These are phyloP conservation scores for Strigamia maritima DNA, from an alignment of 2,888 invertebrate genomes.

Conservation along the genomic window DNA sequence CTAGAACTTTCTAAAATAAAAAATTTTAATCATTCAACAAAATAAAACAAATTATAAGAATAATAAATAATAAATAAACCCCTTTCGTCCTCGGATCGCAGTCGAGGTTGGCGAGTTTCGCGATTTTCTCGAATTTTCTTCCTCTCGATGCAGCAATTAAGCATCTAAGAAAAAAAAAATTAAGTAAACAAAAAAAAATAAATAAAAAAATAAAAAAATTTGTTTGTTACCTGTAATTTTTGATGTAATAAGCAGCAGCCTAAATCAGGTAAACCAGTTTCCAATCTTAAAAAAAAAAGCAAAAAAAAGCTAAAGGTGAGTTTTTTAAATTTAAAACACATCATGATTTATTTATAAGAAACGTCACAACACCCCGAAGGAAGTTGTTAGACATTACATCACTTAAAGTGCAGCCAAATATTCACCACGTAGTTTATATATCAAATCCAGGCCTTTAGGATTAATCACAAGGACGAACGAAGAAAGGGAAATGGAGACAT, in stretches of 20 bases:
- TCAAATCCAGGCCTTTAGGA: not conserved
- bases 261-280: conserved; percentile 78
- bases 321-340: not conserved
- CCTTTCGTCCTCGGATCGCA: not conserved
- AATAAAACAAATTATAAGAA: conserved; percentile 20
- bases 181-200: conserved; percentile 1
- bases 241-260: conserved; percentile 88
- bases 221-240: conserved; percentile 68
- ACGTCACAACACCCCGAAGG: not conserved
- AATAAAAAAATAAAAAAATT: no score
- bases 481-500: not conserved
- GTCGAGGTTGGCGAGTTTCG: not conserved
- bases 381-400: not conserved
- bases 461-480: not conserved
- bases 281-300: conserved; percentile 62
- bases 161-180: conserved; percentile 54
- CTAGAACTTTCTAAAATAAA: conserved; percentile 43
- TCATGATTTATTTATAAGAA: not conserved
- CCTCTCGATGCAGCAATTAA: conserved; percentile 61
- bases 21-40: conserved; percentile 29
- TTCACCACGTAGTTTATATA: not conserved
- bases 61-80: not conserved
- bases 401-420: not conserved
- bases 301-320: conserved; percentile 4
- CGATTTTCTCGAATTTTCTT: conserved; percentile 51